Evolutionary conservation across 2,888 invertebrate species (phyloP), one percentile per base, ranked within the genome.

Genomic region (Aplocera efformata): DNA sequence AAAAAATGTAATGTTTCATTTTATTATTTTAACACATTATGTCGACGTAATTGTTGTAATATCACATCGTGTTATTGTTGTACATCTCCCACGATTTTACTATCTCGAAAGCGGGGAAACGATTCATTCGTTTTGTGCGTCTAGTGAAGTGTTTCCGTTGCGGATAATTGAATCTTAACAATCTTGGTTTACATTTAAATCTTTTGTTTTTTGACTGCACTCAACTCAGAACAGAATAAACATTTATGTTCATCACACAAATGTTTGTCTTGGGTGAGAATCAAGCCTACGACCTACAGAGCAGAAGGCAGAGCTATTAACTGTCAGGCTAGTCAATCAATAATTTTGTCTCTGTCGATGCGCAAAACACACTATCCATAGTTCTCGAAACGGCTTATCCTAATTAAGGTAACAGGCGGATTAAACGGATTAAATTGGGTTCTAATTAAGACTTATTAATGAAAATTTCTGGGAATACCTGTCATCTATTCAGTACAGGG

Each of bases 41-140:
- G 34, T 32, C 10, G 8, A 22, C 39, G 34, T 37, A 55, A 50
- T 54, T 53, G 36, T 55, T 48, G 52, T 60, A 53, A 61, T 56
- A 60, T 49, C 56, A 50, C 45, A 46, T 29, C 44, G 38, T 41
- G 55, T 75, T 71, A 81, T 82, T 83, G 80, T 81, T 72, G 49
- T 38, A 48, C 32, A 31, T 45, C 58, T 84, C 84, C 66, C 84
- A 84, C 84, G 84, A 72, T 84, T 83, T 84, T 84, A 83, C 84
- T 72, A 63, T 63, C 68, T 76, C 71, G 83, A 84, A 84, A 84
- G 84, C 67, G 63, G 72, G 67, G 78, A 77, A 77, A 76, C 74
- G 60, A 72, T 67, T 72, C 64, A 70, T 71, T 67, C 61, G 59
- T 56, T 62, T 68, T 62, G 5, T 59, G 53, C 66, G 58, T 58